Evolutionary conservation across 2,888 invertebrate species (phyloP).

Genomic region (Agelastica alni): DNA sequence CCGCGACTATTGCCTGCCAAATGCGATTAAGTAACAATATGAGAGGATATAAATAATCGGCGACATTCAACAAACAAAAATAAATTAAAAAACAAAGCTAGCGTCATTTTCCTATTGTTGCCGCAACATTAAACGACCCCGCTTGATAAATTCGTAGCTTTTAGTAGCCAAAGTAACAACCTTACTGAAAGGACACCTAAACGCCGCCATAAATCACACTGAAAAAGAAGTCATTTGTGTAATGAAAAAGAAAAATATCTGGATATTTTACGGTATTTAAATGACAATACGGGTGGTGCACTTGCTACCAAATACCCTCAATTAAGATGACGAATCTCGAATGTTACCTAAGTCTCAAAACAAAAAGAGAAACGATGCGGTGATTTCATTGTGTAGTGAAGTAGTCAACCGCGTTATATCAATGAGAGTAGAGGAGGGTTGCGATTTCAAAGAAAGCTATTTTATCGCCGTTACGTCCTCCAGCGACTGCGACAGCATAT

Average conservation of each 20-base stretch:
- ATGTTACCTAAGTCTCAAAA: conserved; percentile 34
- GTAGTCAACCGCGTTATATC: conserved; percentile 32
- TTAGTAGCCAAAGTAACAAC: conserved; percentile 20
- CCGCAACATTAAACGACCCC: conserved; percentile 2
- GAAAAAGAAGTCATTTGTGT: conserved; percentile 38
- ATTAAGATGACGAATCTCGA: conserved; percentile 44
- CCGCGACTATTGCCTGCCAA: too few relatives aligned
- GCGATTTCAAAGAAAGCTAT: too few relatives aligned
- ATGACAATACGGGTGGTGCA: conserved; percentile 34
- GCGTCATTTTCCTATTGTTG: neutral
- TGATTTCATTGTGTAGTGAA: conserved; percentile 34
- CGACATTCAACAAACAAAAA: neutral
- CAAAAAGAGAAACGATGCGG: conserved; percentile 29
- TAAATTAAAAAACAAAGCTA: neutral
- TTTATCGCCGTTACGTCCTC: too few relatives aligned
- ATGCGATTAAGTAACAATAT: too few relatives aligned
- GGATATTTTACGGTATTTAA: conserved; percentile 35
- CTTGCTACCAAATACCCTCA: conserved; percentile 31
- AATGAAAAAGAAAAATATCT: conserved; percentile 32
- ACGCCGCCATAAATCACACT: conserved; percentile 32
- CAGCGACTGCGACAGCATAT: too few relatives aligned
- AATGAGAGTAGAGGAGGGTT: too few relatives aligned
- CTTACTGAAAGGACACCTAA: conserved; percentile 28
- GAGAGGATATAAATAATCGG: too few relatives aligned
- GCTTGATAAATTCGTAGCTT: conserved; percentile 25